Evolutionary conservation across 2,888 invertebrate genomes (phyloP).

Genomic region (Beris chalybata): DNA sequence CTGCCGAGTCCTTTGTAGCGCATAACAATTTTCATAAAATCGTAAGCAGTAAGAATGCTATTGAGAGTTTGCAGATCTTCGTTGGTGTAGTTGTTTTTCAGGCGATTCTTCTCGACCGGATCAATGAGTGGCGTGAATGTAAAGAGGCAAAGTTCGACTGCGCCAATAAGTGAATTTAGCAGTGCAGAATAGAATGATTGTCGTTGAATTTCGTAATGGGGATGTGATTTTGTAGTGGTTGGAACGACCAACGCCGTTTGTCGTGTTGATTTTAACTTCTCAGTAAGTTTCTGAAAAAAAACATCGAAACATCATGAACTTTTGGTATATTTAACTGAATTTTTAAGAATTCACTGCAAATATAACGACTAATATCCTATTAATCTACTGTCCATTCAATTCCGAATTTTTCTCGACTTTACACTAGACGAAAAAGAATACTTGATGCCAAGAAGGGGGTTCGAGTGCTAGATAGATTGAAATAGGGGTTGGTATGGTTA

Average conservation of each 20-base stretch:
- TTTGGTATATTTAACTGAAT: too few relatives aligned
- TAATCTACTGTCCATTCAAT: too few relatives aligned
- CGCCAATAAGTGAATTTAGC: conserved; percentile 54
- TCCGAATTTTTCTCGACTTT: too few relatives aligned
- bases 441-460: too few relatives aligned
- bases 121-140: conserved; percentile 74
- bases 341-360: too few relatives aligned
- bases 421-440: too few relatives aligned
- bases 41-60: conserved; percentile 61
- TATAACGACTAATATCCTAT: too few relatives aligned
- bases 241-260: conserved; percentile 11
- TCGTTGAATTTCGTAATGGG: conserved; percentile 37
- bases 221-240: conserved; percentile 26
- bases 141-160: conserved; percentile 62
- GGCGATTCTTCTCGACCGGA: conserved; percentile 75
- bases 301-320: conserved; percentile 4
- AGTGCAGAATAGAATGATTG: conserved; percentile 43
- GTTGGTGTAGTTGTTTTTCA: conserved; percentile 70
- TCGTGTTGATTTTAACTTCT: conserved; percentile 32
- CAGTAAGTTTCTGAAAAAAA: conserved; percentile 41
- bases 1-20: conserved; percentile 51
- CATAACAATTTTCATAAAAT: conserved; percentile 54
- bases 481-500: too few relatives aligned
- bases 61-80: conserved; percentile 69
- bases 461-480: too few relatives aligned